A percentile compares a stretch with the other conserved stretches of the same genome.
Evolutionary conservation across 2,113 vertebrate genomes (phyloP).

Genomic region (Chloebia gouldiae): DNA sequence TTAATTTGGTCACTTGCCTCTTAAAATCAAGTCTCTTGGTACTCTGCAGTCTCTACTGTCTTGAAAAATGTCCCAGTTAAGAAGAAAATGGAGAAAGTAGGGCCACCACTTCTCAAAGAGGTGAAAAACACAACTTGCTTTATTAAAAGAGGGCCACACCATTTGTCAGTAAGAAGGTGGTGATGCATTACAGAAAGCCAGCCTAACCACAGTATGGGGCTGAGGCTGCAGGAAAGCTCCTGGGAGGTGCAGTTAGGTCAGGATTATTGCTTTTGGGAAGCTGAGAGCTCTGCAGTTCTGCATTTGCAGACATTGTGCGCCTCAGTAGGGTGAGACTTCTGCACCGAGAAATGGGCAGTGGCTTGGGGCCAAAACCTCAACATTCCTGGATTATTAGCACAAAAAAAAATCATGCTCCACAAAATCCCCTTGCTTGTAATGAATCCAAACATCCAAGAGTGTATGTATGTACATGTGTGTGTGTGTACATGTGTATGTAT

Average conservation of each 20-base stretch:
- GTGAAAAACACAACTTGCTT: neutral
- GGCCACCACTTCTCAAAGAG: neutral
- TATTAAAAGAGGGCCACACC: neutral
- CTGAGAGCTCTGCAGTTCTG: neutral
- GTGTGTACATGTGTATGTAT: too few species aligned
- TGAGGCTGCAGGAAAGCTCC: neutral
- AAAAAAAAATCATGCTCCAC: neutral
- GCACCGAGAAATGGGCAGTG: neutral
- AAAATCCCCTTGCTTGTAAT: neutral
- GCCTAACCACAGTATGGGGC: neutral
- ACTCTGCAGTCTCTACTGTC: neutral
- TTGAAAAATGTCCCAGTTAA: neutral
- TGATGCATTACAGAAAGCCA: neutral
- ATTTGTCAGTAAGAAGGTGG: neutral
- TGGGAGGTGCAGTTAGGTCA: neutral
- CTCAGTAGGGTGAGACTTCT: neutral
- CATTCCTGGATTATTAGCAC: neutral
- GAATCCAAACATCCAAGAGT: neutral
- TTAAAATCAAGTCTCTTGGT: neutral
- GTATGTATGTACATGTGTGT: neutral
- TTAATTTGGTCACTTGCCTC: neutral
- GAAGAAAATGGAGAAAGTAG: neutral
- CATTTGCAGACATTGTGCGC: neutral
- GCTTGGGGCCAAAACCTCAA: neutral
- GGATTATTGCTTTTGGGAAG: neutral